phyloP scores from a whole-genome alignment of 1,140 invertebrate genomes.

The Cheumatopsyche charites region DNA sequence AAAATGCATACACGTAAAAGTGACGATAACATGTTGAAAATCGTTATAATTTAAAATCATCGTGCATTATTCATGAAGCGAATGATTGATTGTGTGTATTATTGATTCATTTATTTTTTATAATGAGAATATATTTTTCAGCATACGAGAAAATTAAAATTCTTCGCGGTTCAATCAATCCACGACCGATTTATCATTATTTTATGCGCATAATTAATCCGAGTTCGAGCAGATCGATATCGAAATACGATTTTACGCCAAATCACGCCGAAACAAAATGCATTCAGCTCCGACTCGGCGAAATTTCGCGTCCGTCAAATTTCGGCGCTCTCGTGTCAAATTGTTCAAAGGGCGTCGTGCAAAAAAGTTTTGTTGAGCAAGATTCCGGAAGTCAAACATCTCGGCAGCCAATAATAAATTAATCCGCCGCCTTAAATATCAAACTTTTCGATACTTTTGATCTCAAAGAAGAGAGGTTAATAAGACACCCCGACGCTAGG shows the following conservation, averaged over 20 bases:
- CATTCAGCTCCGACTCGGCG: neutral
- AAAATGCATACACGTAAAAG: no score
- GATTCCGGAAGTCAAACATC: constrained; percentile 46
- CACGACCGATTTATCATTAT: no score
- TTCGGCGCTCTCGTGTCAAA: constrained; percentile 32
- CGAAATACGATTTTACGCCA: neutral
- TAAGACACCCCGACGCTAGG: constrained; percentile 27
- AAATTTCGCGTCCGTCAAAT: constrained; percentile 17
- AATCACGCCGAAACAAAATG: no score
- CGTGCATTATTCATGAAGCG: no score
- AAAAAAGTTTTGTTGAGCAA: constrained; percentile 31
- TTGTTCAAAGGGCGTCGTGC: constrained; percentile 30
- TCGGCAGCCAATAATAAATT: constrained; percentile 45
- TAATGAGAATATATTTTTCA: no score
- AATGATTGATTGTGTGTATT: no score
- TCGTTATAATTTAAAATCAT: no score
- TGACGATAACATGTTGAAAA: no score
- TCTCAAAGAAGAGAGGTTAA: constrained; percentile 42
- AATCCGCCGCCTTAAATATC: constrained; percentile 46
- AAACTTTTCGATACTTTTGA: constrained; percentile 49
- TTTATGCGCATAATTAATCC: neutral
- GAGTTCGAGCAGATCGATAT: neutral
- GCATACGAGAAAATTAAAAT: no score
- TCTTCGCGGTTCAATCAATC: no score
- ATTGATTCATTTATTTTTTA: no score